Base-by-base conservation (phyloP, 2,797 vertebrate genomes). In the Danionella dracula region DNA sequence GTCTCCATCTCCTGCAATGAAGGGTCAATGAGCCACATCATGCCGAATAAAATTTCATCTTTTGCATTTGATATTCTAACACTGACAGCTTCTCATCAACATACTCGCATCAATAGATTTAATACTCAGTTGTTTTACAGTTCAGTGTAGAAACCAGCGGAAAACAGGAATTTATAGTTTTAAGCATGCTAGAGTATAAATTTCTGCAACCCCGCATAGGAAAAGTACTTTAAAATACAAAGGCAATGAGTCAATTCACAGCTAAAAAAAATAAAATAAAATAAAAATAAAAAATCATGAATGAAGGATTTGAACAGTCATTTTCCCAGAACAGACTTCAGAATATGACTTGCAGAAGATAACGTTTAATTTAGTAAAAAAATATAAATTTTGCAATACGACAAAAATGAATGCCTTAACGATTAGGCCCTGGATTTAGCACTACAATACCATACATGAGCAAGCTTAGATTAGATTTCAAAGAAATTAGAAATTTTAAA, bases 1-100 rank as follows among this genome's bases (percentile, higher is more conserved):
- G 41, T 54, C 40, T 55, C 69, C 38, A 41, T 51, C 50, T 72
- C 55, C 48, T 71, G n/a, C n/a, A n/a, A 29, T 17, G 20, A 8
- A 46, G 40, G 15, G 7, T 48, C 35, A 34, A 29, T 19, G 23
- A 32, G 57, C 49, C 41, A 9, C 7, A 29, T 17, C 9, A 38
- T 7, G 5, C 16, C 50, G 35, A 6, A 40, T 2, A 3, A 5
- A 9, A 3, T 19, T 48, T n/a, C 13, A 27, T 55, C 11, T 63
- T 38, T 21, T 12, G 16, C 16, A 44, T n/a, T n/a, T n/a, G n/a
- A n/a, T n/a, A n/a, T 32, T 17, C 20, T 19, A 15, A 10, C 31
- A 15, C 15, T 21, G 8, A 4, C 13, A 6, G 15, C 13, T 13
- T 51, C 13, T 19, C 1, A 21, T 37, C 15, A 29, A 9, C 54